Evolutionary conservation across 2,113 vertebrate species (phyloP).

Genomic region (Suncus etruscus): DNA sequence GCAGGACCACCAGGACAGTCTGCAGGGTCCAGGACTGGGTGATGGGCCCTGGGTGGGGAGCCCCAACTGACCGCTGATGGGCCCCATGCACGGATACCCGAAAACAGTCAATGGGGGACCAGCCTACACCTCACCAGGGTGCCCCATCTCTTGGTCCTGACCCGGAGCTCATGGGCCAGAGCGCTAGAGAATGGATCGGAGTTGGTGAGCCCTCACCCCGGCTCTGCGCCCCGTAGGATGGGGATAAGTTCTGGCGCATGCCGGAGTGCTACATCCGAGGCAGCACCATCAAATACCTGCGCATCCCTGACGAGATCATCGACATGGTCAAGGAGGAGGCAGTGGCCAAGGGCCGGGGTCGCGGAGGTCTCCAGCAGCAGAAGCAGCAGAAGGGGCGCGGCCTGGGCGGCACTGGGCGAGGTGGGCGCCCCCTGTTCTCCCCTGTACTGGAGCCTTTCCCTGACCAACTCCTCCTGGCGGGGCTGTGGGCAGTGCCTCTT

Average conservation of each 20-base stretch:
- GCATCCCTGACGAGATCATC: conserved; percentile 98
- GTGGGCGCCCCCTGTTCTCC: conserved; percentile 83
- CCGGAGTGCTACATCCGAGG: conserved; percentile 98
- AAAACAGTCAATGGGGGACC: too few relatives aligned
- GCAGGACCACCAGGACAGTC: too few relatives aligned
- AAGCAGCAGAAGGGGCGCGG: conserved; percentile 96
- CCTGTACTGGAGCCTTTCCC: neutral
- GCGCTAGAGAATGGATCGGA: too few relatives aligned
- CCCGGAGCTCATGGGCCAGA: too few relatives aligned
- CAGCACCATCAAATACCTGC: conserved; percentile 98
- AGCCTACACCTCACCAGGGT: too few relatives aligned
- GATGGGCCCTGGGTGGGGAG: too few relatives aligned
- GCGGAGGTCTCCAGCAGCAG: conserved; percentile 96
- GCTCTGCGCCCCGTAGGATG: conserved; percentile 90
- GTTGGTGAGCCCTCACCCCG: rapidly evolving
- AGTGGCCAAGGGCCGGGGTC: conserved; percentile 95
- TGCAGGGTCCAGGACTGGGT: too few relatives aligned
- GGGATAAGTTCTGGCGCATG: conserved; percentile 99
- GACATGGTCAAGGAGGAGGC: conserved; percentile 99
- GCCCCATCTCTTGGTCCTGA: too few relatives aligned
- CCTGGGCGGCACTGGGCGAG: conserved; percentile 92
- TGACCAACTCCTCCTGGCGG: too few relatives aligned
- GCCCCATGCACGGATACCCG: too few relatives aligned
- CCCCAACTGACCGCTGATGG: too few relatives aligned
- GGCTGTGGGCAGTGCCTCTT: too few relatives aligned